Evolutionary conservation across 37 sponge, comb jelly and placozoan species (phyloP).

Genomic region (Geodia barretti): DNA sequence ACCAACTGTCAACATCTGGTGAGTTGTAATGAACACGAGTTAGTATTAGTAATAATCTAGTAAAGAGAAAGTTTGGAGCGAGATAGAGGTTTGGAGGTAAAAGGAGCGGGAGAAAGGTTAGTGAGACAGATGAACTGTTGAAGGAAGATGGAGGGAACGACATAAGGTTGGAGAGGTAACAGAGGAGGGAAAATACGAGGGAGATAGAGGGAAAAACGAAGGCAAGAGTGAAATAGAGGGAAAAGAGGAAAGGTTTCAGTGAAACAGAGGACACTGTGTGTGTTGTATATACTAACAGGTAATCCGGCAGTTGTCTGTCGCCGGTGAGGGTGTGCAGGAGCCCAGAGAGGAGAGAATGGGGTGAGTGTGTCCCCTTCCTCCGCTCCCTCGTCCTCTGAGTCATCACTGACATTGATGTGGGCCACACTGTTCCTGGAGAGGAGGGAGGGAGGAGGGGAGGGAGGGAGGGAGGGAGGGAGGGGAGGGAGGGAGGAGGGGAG

Average conservation of each 20-base stretch:
- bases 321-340: neutral
- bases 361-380: neutral
- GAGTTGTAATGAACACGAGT: too few relatives aligned
- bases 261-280: too few relatives aligned
- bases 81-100: neutral
- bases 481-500: neutral
- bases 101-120: neutral
- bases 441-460: neutral
- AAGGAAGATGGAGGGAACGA: conserved; percentile 7
- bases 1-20: too few relatives aligned
- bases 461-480: neutral
- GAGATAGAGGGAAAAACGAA: too few relatives aligned
- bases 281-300: too few relatives aligned
- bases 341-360: neutral
- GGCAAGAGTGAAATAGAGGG: too few relatives aligned
- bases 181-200: too few relatives aligned
- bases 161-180: too few relatives aligned
- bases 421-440: conserved; percentile 33
- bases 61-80: too few relatives aligned
- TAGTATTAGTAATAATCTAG: too few relatives aligned
- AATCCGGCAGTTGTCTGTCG: too few relatives aligned
- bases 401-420: conserved; percentile 55
- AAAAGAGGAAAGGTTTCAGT: too few relatives aligned
- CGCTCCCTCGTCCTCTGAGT: conserved; percentile 43
- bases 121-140: neutral